Evolutionary conservation across 2,113 vertebrate genomes (phyloP).

Genomic region (Cinclus cinclus): DNA sequence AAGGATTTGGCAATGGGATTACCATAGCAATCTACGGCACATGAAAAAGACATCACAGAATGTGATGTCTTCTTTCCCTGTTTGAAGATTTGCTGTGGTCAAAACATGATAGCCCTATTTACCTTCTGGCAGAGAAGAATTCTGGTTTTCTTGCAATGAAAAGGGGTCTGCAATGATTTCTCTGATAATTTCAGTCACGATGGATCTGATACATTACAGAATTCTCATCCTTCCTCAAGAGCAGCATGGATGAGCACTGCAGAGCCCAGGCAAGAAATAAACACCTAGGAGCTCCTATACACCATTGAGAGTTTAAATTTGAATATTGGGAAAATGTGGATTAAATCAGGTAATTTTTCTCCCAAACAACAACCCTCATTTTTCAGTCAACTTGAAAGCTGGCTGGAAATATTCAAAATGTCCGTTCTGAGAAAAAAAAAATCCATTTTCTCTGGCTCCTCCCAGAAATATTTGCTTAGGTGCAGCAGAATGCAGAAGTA

Average conservation of each 20-base stretch:
- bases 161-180: neutral
- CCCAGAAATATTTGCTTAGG: neutral
- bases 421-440: neutral
- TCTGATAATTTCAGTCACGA: neutral
- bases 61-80: neutral
- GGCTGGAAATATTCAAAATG: neutral
- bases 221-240: neutral
- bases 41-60: neutral
- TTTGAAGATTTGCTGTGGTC: neutral
- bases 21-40: neutral
- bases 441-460: neutral
- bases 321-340: neutral
- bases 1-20: neutral
- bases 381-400: neutral
- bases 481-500: neutral
- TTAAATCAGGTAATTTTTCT: neutral
- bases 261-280: neutral
- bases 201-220: rapidly evolving
- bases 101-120: neutral
- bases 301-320: neutral
- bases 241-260: neutral
- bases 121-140: neutral
- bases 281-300: neutral
- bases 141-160: neutral
- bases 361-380: neutral